Conservation (phyloP, 2,888 invertebrate species). For the Drosophila mettleri region DNA sequence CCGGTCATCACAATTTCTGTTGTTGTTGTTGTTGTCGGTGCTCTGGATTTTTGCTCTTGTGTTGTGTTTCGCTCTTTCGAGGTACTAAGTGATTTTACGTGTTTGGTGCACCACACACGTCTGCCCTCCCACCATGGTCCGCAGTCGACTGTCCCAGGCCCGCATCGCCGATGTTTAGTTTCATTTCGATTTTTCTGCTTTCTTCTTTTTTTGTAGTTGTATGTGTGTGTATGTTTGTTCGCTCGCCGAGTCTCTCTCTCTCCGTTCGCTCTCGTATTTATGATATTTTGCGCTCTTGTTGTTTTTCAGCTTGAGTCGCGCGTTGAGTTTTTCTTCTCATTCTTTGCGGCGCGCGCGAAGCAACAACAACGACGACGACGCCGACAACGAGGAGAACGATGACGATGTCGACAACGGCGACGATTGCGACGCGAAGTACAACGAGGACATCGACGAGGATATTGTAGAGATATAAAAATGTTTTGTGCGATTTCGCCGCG, state of each 20-base stretch:
- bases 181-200: constrained; percentile 43
- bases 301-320: constrained; percentile 72
- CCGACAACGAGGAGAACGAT: constrained; percentile 52
- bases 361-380: constrained; percentile 54
- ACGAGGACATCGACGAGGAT: constrained; percentile 67
- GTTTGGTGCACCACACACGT: constrained; percentile 82
- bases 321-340: constrained; percentile 77
- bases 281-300: constrained; percentile 61
- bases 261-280: constrained; percentile 40
- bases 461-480: constrained; percentile 83
- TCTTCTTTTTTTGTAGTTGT: constrained; percentile 8
- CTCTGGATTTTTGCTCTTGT: constrained; percentile 53
- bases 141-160: background rate
- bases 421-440: constrained; percentile 48
- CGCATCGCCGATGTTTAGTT: constrained; percentile 38
- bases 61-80: constrained; percentile 57
- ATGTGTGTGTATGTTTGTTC: constrained; percentile 13
- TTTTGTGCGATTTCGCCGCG: constrained; percentile 82
- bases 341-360: constrained; percentile 76
- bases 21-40: constrained; percentile 43
- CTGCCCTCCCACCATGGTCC: constrained; percentile 24
- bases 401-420: constrained; percentile 55
- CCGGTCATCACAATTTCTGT: constrained; percentile 17
- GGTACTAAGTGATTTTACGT: constrained; percentile 82
- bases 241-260: constrained; percentile 31